Evolutionary conservation across 2,888 invertebrate species (phyloP).

Genomic region (Atherix ibis): DNA sequence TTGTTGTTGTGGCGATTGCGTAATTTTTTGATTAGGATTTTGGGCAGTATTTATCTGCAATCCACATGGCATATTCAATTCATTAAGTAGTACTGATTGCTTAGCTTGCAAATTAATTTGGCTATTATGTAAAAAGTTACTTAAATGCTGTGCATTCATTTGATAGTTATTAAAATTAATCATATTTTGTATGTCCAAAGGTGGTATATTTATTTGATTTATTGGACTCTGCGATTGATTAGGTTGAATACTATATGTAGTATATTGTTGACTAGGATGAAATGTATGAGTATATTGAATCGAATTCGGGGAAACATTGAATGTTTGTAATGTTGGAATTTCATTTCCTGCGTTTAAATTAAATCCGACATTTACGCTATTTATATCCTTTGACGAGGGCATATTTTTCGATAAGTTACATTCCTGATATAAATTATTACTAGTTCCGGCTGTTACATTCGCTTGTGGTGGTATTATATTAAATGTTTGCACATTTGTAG

Average conservation of each 20-base stretch:
- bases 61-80: constrained; percentile 5
- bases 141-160: constrained; percentile 12
- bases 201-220: constrained; percentile 7
- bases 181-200: constrained; percentile 11
- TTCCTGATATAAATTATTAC: constrained; percentile 5
- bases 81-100: constrained; percentile 10
- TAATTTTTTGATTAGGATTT: not conserved
- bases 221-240: constrained; percentile 7
- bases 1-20: not conserved
- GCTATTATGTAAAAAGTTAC: constrained; percentile 12
- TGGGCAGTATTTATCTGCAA: constrained; percentile 4
- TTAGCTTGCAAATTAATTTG: constrained; percentile 14
- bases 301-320: constrained; percentile 10
- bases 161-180: constrained; percentile 12
- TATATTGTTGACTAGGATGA: constrained; percentile 10
- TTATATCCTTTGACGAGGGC: constrained; percentile 3
- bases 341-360: constrained; percentile 8
- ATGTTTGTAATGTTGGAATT: constrained; percentile 6
- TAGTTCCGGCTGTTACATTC: constrained; percentile 5
- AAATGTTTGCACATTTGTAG: constrained; percentile 8
- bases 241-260: constrained; percentile 8
- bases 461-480: constrained; percentile 11
- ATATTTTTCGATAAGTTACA: constrained; percentile 5
- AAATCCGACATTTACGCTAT: constrained; percentile 9
- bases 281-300: constrained; percentile 11